Evolutionary conservation across 2,888 invertebrate species (phyloP).

Genomic region (Nemurella pictetii): DNA sequence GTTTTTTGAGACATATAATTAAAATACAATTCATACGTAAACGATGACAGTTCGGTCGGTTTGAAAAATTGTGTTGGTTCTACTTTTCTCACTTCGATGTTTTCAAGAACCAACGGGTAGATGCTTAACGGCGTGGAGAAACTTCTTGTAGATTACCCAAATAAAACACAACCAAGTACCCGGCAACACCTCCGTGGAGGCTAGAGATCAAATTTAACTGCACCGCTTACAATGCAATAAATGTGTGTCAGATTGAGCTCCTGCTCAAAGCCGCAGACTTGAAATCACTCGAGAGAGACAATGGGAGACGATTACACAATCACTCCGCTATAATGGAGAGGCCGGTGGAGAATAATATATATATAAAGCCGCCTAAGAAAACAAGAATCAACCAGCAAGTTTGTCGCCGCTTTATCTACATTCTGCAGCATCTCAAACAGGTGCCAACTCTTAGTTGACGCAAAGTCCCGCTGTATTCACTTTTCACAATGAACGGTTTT

Average conservation of each 20-base stretch:
- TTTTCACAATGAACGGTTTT: not conserved
- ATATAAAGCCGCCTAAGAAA: not conserved
- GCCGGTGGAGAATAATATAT: not conserved
- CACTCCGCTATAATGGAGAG: not conserved
- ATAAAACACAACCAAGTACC: no score
- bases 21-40: no score
- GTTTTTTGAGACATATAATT: no score
- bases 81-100: no score
- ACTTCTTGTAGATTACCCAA: no score
- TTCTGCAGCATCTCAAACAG: conserved; percentile 14
- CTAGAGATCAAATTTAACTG: no score
- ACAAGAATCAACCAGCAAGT: not conserved
- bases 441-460: not conserved
- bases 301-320: not conserved
- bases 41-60: no score
- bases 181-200: no score
- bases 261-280: not conserved
- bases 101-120: no score
- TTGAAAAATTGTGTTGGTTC: not conserved
- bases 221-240: not conserved
- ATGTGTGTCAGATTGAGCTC: not conserved
- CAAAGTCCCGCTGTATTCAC: not conserved
- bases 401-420: conserved; percentile 8
- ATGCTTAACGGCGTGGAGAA: no score
- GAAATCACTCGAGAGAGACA: not conserved